Percentiles rank a stretch among this genome's conserved stretches.
phyloP scores from a whole-genome alignment of 2,797 vertebrate genomes.

The Pogonophryne albipinna region DNA sequence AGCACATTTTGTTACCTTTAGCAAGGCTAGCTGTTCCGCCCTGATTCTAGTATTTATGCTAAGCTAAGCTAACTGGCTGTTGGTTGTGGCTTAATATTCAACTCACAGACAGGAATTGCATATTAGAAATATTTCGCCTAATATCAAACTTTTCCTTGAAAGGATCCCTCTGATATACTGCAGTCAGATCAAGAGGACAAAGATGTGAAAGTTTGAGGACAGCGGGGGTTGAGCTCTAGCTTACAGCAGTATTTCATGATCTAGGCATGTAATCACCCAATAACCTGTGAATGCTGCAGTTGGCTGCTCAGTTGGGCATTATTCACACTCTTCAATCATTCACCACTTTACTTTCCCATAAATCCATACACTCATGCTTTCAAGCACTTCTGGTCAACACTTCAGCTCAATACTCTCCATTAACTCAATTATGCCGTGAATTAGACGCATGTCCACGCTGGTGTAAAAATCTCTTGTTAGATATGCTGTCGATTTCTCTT shows the following conservation, averaged over 20 bases:
- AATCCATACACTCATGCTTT: conserved; percentile 26
- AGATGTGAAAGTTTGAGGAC: background rate
- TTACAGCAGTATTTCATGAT: conserved; percentile 12
- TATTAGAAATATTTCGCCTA: background rate
- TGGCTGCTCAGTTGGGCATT: conserved; percentile 35
- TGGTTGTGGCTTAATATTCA: background rate
- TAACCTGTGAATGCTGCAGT: conserved; percentile 3
- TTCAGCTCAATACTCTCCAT: conserved; percentile 30
- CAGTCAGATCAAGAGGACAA: background rate
- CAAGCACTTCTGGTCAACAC: conserved; percentile 18
- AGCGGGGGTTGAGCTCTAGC: background rate
- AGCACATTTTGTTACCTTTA: background rate
- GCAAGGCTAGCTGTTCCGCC: background rate
- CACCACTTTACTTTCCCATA: conserved; percentile 2
- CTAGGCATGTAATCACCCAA: conserved; percentile 4
- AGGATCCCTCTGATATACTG: background rate
- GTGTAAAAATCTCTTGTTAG: conserved; percentile 29
- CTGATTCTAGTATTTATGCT: background rate
- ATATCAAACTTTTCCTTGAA: background rate
- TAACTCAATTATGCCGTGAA: conserved; percentile 28
- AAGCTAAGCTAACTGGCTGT: background rate
- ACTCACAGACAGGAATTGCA: background rate
- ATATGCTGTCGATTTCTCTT: conserved; percentile 47
- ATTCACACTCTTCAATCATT: conserved; percentile 30
- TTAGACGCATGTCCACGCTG: background rate